phyloP scores from a whole-genome alignment of 1,140 invertebrate species.

The Trachymyrmex cornetzi region DNA sequence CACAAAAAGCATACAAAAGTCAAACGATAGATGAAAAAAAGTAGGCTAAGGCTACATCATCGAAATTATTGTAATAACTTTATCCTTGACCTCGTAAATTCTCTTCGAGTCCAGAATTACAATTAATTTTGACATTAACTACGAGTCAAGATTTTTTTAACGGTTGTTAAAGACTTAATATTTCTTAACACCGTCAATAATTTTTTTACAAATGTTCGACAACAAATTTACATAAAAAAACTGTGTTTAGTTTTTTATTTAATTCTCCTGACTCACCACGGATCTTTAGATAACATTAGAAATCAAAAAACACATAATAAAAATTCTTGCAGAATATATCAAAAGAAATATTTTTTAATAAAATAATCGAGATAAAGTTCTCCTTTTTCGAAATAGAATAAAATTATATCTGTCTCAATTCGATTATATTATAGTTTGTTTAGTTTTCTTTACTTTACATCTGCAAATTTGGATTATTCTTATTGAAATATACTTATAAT shows the following conservation, averaged over 20 bases:
- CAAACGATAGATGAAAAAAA: background rate
- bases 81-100: slow-evolving; percentile 13
- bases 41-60: slow-evolving; percentile 2
- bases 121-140: background rate
- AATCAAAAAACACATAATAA: too few species aligned
- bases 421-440: too few species aligned
- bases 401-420: too few species aligned
- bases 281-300: too few species aligned
- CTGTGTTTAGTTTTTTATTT: background rate
- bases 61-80: slow-evolving; percentile 23
- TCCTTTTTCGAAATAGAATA: too few species aligned
- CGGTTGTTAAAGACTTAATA: background rate
- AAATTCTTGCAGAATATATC: too few species aligned
- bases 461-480: too few species aligned
- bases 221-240: background rate
- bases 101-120: background rate
- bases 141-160: background rate
- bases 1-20: background rate
- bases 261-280: too few species aligned
- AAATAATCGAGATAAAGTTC: too few species aligned
- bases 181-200: background rate
- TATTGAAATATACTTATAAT: too few species aligned
- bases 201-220: background rate
- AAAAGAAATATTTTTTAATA: too few species aligned
- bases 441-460: too few species aligned